These are phyloP conservation scores for Diadumene lineata DNA, from an alignment of 92 coral and sea anemone genomes.

Conservation along the genomic window DNA sequence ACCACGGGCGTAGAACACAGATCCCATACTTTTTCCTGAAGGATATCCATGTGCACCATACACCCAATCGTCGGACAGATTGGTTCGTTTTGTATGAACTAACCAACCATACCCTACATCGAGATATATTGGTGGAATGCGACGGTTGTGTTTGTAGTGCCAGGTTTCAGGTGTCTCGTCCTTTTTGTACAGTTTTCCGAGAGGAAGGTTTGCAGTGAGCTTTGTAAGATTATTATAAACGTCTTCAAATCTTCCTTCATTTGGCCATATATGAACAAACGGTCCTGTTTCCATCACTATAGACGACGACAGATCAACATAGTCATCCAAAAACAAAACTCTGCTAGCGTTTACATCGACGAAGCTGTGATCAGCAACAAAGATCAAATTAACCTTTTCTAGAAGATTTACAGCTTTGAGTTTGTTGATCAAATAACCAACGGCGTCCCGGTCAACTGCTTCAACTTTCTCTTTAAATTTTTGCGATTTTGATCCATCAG, in stretches of 20 bases:
- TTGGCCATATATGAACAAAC: background rate
- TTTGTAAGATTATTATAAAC: background rate
- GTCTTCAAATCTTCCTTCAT: background rate
- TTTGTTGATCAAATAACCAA: background rate
- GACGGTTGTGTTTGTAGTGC: background rate
- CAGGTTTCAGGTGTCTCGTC: background rate
- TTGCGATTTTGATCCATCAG: background rate
- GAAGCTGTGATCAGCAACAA: constrained; percentile 1
- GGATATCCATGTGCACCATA: background rate
- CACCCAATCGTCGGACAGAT: background rate
- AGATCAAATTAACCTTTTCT: background rate
- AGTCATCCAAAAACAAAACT: background rate
- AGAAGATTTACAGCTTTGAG: background rate
- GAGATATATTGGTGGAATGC: background rate
- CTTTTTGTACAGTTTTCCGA: constrained; percentile 1
- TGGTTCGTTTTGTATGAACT: background rate
- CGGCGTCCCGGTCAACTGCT: background rate
- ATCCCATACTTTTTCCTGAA: background rate
- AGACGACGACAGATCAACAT: background rate
- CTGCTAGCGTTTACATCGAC: background rate
- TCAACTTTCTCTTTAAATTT: background rate
- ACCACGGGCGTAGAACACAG: background rate
- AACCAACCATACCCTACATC: background rate
- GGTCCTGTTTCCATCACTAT: background rate
- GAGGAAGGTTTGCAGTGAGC: background rate